Conservation (phyloP, 2,113 vertebrate species). For the Calonectris borealis region DNA sequence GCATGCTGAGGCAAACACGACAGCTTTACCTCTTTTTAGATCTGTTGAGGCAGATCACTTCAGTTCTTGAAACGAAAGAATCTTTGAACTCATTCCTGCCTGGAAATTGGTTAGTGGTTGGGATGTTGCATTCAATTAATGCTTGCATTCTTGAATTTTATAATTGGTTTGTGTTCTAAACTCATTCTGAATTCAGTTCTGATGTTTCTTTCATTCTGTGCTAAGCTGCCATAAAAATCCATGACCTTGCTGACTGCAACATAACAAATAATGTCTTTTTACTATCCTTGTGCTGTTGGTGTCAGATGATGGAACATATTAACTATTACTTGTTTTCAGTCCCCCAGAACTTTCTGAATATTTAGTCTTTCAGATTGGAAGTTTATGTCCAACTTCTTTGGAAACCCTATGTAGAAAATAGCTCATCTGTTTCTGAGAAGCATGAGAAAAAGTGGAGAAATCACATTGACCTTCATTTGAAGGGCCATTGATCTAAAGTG, state of each 20-base stretch:
- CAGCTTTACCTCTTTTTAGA: background rate
- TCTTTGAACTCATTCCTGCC: background rate
- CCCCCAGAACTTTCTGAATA: background rate
- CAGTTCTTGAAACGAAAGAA: background rate
- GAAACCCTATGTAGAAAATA: background rate
- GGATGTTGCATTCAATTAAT: background rate
- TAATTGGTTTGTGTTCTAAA: background rate
- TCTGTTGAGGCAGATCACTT: background rate
- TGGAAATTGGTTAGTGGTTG: background rate
- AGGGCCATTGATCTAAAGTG: background rate
- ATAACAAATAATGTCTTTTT: background rate
- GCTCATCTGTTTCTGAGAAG: background rate
- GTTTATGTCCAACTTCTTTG: background rate
- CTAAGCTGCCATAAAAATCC: background rate
- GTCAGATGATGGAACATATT: background rate
- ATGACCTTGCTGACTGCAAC: background rate
- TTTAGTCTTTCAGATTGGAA: background rate
- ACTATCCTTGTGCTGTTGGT: background rate
- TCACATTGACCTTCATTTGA: background rate
- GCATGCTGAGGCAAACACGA: background rate
- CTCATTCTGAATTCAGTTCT: background rate
- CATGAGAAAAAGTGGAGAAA: background rate
- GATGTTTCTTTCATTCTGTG: background rate
- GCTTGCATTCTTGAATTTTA: background rate
- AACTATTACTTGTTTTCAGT: background rate